Base-by-base conservation (phyloP, 2,113 vertebrate species). In the Nothobranchius kuhntae region DNA sequence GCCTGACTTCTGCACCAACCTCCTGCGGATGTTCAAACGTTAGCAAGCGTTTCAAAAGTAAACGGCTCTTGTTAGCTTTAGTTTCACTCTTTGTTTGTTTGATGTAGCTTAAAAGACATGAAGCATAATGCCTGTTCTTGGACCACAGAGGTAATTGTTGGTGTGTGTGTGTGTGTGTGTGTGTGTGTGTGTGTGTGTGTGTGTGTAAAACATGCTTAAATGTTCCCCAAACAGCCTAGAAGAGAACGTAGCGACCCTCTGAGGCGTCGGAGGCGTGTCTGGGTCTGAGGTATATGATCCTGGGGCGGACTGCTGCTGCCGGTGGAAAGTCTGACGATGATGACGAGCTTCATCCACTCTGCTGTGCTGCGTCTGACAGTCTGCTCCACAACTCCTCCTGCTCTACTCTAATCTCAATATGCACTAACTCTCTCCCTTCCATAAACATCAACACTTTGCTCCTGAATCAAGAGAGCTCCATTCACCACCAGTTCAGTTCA, bases 121-220 rank as follows among this genome's bases (percentile, higher is more conserved):
- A 84, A 83, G 85, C 87, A 87, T 77, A 86, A 89, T 89, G 89
- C 86, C 87, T 84, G 86, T 91, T 87, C 89, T 91, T 90, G 90
- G 90, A 90, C 90, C 81, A 82, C 87, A 76, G 90, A 91, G 90
- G 89, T 91, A 91, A 88, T 91, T 84, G 84, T 89, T 86, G 89
- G 79, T 67, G 66, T 82, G 53, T 45, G 44, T 45, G 80, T 85
- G 61, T 77, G 58, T 78, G 53, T 21, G 21, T 21, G 21, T 77
- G 58, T 78, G 53, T 21, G 21, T 21, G 21, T 65, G 59, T 44
- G 42, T 45, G 80, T 85, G 61, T 77, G 58, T 81, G 53, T 66
- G 59, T 75, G 78, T 86, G 87, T 86, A 87, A 89, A 89, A 91
- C 79, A 84, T 89, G 85, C 87, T 55, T 79, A 90, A 90, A 89